These are phyloP conservation scores for Dicerorhinus sumatrensis DNA, from an alignment of 2,113 vertebrate species.

Conservation along the genomic window DNA sequence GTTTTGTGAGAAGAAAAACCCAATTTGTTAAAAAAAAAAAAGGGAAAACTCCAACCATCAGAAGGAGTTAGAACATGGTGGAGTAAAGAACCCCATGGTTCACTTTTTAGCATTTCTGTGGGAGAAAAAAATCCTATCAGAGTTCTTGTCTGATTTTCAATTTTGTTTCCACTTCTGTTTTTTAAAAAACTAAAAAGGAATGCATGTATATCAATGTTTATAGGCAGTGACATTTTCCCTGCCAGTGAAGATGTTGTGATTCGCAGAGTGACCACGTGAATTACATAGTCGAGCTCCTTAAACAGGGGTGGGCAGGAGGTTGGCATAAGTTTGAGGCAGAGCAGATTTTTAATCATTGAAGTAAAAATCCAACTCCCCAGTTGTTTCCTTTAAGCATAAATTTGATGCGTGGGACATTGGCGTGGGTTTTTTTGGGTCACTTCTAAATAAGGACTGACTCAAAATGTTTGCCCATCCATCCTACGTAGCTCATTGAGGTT, in stretches of 20 bases:
- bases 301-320: neutral
- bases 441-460: neutral
- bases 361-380: neutral
- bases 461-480: neutral
- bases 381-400: neutral
- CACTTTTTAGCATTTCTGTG: neutral
- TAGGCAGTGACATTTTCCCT: neutral
- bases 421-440: neutral
- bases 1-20: neutral
- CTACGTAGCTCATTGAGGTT: neutral
- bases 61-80: neutral
- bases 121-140: neutral
- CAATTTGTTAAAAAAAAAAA: neutral
- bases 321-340: neutral
- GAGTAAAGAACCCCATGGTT: neutral
- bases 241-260: neutral
- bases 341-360: neutral
- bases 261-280: fast-evolving
- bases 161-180: neutral
- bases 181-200: neutral
- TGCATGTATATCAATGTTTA: neutral
- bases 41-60: neutral
- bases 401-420: neutral
- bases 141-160: neutral
- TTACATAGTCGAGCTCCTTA: neutral